Evolutionary conservation across 2,113 vertebrate genomes (phyloP), one percentile per base, ranked within the genome.

Genomic region (Mola mola): DNA sequence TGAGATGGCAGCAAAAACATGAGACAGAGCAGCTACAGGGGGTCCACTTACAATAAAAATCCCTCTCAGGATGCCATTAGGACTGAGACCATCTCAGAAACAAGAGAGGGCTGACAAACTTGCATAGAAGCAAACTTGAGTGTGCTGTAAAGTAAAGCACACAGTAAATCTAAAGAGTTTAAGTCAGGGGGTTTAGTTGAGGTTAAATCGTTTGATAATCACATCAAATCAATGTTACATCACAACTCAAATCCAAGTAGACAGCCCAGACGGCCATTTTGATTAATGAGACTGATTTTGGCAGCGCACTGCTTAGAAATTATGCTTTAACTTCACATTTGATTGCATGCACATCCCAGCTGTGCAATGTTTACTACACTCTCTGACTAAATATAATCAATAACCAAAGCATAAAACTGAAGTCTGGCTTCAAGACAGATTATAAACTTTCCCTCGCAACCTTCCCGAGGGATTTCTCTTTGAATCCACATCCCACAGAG

Each of bases 181-280:
- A 1, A 20, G 2, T 8, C 3, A 15, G 2, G n/a, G 2, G 5
- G 3, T 1, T 36, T 4, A n/a, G 29, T 4, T 29, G 21, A 19
- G 15, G 26, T 31, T 15, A 5, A 52, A 34, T 40, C 11, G 1
- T 15, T 6, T 9, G n/a, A n/a, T n/a, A n/a, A 21, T 4, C 12
- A 13, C 24, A 36, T 28, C 41, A 38, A 43, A 38, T 66, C 52
- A 75, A 26, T 46, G 31, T 69, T 71, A 73, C 67, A 81, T 81
- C 78, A 75, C 67, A 48, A 26, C 40, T 66, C 51, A 72, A 46
- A 75, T 72, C 34, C 68, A 62, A 75, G 49, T 19, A 57, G 58
- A 29, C 55, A 43, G 24, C 62, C 66, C 44, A 57, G 76, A 81
- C 85, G 72, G 83, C 83, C 87, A 87, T 87, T 87, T 89, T 89